A percentile compares a stretch with the other conserved stretches of the same genome.
phyloP scores from a whole-genome alignment of 2,113 vertebrate genomes.

The Nothobranchius kuhntae region DNA sequence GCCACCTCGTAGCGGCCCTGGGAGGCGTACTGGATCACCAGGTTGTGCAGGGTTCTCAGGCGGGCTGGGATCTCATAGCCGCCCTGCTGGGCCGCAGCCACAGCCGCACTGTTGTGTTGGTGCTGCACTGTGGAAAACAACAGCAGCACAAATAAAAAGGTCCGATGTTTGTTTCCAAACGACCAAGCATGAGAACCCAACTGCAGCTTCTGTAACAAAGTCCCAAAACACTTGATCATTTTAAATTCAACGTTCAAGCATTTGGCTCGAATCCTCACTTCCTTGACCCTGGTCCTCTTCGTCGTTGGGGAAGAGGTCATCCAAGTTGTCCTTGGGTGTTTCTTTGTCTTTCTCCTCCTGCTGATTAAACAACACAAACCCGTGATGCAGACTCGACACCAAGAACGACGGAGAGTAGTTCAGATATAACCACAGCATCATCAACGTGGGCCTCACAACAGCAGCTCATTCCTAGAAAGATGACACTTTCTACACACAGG shows the following conservation, averaged over 20 bases:
- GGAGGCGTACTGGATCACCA: slow-evolving; percentile 98
- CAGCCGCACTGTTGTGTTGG: slow-evolving; percentile 88
- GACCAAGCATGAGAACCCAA: too few species aligned
- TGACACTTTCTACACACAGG: neutral
- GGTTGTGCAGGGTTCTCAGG: slow-evolving; percentile 93
- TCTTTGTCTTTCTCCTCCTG: slow-evolving; percentile 96
- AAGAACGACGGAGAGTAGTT: neutral
- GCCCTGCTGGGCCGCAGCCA: slow-evolving; percentile 92
- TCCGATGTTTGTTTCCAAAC: neutral
- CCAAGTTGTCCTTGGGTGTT: slow-evolving; percentile 90
- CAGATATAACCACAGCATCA: slow-evolving; percentile 15
- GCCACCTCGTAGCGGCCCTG: slow-evolving; percentile 98
- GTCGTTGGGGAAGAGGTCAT: slow-evolving; percentile 96
- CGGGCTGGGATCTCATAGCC: slow-evolving; percentile 97
- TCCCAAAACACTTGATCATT: too few species aligned
- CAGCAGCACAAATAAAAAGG: neutral
- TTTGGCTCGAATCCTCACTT: slow-evolving; percentile 76
- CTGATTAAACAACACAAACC: slow-evolving; percentile 32
- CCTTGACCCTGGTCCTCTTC: slow-evolving; percentile 89
- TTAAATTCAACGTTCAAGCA: neutral
- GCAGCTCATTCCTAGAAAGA: slow-evolving; percentile 30
- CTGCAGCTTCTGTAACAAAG: too few species aligned
- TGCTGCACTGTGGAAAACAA: slow-evolving; percentile 81
- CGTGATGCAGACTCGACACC: slow-evolving; percentile 7
- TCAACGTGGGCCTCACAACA: neutral